Evolutionary conservation across 2,888 invertebrate genomes (phyloP), one percentile per base, ranked within the genome.

Genomic region (Calameuta idolon): DNA sequence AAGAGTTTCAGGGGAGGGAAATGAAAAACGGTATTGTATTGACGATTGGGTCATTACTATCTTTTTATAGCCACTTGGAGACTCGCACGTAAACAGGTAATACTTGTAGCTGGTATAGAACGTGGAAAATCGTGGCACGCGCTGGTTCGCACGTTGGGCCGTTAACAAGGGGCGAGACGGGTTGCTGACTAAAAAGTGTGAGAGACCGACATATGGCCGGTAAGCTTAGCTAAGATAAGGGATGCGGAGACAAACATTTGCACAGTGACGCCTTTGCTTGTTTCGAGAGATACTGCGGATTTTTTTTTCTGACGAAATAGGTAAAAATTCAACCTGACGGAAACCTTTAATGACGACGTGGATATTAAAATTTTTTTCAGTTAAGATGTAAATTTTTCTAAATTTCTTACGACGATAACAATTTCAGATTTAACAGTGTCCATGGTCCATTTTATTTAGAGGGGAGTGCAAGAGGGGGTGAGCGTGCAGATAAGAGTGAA

Each of bases 181-280:
- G 76, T 69, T 75, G 84, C 82, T 82, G 79, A 81, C 82, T 81
- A 80, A 75, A 74, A 80, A 85, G 84, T 84, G 84, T 86, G 87
- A 85, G 85, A 85, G 85, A 85, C 83, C 79, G 85, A 83, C 88
- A 89, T 88, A 89, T 89, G 90, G 86, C 85, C 83, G 86, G 86
- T 87, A 89, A 89, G 87, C 88, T 86, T 82, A 83, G 81, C 83
- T 81, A 84, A 83, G 89, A 89, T 89, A 89, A 89, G 88, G 85
- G 85, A 86, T 79, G 81, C 81, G 76, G 75, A 82, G 73, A 83
- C 85, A 88, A 89, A 89, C 88, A 89, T 89, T 89, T 89, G 86
- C 80, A 78, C 75, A 77, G 81, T 86, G 87, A 86, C 86, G 86
- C 87, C 87, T 87, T 88, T 81, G 81, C 84, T 82, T 81, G 55